Conservation (phyloP, 2,113 vertebrate species). For the Hippocampus mohnikei region DNA sequence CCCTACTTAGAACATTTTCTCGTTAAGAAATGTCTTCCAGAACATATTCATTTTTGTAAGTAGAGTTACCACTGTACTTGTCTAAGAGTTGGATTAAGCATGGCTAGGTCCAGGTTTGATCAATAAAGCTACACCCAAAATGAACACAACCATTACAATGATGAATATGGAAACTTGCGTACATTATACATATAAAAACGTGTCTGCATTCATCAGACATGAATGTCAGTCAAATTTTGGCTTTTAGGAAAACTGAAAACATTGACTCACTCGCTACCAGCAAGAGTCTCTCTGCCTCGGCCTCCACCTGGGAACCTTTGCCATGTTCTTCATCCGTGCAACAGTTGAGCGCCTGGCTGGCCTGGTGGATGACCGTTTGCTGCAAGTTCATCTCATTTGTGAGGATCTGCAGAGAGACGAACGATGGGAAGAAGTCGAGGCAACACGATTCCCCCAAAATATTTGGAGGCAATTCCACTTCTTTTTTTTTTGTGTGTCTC, state of each 20-base stretch:
- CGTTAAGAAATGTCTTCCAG: too few species aligned
- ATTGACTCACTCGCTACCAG: constrained; percentile 84
- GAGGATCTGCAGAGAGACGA: constrained; percentile 51
- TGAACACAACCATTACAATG: too few species aligned
- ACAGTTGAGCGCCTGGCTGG: constrained; percentile 95
- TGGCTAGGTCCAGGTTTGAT: too few species aligned
- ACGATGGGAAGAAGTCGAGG: background rate
- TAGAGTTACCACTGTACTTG: too few species aligned
- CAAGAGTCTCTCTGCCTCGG: constrained; percentile 91
- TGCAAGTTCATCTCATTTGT: constrained; percentile 89
- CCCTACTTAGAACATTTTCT: too few species aligned
- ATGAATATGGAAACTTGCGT: too few species aligned
- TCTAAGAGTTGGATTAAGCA: too few species aligned
- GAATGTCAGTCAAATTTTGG: background rate
- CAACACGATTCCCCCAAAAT: background rate
- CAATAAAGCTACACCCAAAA: too few species aligned
- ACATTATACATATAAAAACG: background rate
- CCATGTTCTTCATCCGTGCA: constrained; percentile 95
- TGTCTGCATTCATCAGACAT: background rate
- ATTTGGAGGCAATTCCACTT: background rate
- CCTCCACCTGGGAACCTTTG: constrained; percentile 92
- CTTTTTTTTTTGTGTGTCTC: too few species aligned
- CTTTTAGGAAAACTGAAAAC: background rate
- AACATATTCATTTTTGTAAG: too few species aligned
- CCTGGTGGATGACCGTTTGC: constrained; percentile 94